A percentile compares a stretch with the other conserved stretches of the same genome.
Evolutionary conservation across 2,888 invertebrate species (phyloP).

Genomic region (Eudasyphora cyanicolor): DNA sequence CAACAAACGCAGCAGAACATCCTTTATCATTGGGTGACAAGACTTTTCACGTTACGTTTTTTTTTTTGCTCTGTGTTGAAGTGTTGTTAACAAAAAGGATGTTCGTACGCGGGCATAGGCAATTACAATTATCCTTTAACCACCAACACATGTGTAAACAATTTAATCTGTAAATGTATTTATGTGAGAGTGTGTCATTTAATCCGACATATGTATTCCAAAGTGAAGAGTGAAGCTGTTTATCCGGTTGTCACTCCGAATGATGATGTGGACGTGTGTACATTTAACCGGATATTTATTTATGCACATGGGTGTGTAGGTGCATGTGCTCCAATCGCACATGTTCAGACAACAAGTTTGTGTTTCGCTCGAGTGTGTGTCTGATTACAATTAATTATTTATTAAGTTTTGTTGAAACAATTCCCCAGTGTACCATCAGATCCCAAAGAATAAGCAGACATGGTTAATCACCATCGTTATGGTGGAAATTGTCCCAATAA

Average conservation of each 20-base stretch:
- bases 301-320: neutral
- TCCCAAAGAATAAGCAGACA: neutral
- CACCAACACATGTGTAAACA: neutral
- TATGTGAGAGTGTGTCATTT: neutral
- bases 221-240: neutral
- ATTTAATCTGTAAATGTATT: neutral
- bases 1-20: too few species aligned
- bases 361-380: neutral
- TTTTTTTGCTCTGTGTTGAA: neutral
- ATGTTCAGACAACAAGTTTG: neutral
- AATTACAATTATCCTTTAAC: too few species aligned
- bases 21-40: conserved; percentile 3
- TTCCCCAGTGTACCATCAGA: neutral
- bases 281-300: neutral
- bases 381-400: conserved; percentile 4
- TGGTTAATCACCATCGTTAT: neutral
- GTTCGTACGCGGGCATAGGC: neutral
- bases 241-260: neutral
- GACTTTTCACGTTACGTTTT: neutral
- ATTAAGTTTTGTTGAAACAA: neutral
- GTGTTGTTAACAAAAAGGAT: neutral
- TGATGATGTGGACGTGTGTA: neutral
- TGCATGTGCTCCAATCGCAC: too few species aligned
- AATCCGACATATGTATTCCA: too few species aligned
- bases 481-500: neutral